Evolutionary conservation across 2,113 vertebrate genomes (phyloP).

Genomic region (Vanacampus margaritifer): DNA sequence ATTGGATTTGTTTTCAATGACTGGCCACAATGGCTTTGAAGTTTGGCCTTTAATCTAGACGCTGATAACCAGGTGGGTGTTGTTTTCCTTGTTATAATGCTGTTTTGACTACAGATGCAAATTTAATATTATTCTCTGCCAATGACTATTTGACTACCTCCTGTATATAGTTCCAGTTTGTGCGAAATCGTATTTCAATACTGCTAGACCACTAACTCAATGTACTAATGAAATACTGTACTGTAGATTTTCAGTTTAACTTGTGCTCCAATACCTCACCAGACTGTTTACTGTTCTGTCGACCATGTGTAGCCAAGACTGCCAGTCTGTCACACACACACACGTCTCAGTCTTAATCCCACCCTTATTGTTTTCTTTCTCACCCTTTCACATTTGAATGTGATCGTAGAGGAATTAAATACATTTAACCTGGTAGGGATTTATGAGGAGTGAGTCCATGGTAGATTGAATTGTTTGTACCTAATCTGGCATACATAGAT

Average conservation of each 20-base stretch:
- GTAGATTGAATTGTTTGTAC: not conserved
- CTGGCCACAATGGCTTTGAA: slow-evolving; percentile 46
- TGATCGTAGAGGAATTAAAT: not conserved
- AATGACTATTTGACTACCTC: not conserved
- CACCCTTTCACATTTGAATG: not conserved
- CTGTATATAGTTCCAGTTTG: not conserved
- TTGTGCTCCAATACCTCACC: slow-evolving; percentile 47
- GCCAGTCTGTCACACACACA: slow-evolving; percentile 49
- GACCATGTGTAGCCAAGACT: slow-evolving; percentile 61
- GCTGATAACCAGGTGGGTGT: slow-evolving; percentile 51
- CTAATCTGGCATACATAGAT: not conserved
- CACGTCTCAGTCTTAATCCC: slow-evolving; percentile 12
- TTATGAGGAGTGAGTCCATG: not conserved
- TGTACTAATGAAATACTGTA: not conserved
- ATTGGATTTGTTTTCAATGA: slow-evolving; percentile 60
- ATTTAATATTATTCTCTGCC: not conserved
- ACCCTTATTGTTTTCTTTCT: not conserved
- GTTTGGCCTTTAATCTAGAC: slow-evolving; percentile 30
- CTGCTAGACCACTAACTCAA: not conserved
- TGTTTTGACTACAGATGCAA: slow-evolving; percentile 6
- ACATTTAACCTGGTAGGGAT: not conserved
- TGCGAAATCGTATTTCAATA: too few species aligned
- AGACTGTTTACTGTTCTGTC: slow-evolving; percentile 65
- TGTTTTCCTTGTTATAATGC: not conserved
- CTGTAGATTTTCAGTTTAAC: slow-evolving; percentile 14